Percentiles rank a stretch among this genome's conserved stretches.
Evolutionary conservation across 2,888 invertebrate species (phyloP).

Genomic region (Drosophila peninsularis): DNA sequence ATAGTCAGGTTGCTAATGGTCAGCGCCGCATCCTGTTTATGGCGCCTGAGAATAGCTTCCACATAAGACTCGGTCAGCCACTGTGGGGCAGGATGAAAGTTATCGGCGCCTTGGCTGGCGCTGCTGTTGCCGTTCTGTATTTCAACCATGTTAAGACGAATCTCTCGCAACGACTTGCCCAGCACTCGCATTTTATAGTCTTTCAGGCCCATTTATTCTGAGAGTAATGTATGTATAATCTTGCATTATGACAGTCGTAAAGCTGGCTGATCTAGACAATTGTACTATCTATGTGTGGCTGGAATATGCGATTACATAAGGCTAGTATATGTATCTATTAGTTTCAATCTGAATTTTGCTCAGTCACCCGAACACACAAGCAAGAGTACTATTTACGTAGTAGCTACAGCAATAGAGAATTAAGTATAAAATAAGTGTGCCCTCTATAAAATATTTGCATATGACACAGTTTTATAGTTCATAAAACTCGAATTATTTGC

Average conservation of each 20-base stretch:
- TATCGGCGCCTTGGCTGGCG: slow-evolving; percentile 15
- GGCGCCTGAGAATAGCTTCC: slow-evolving; percentile 59
- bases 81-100: slow-evolving; percentile 54
- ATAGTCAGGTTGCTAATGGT: slow-evolving; percentile 53
- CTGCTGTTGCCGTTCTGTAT: slow-evolving; percentile 19
- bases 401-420: slow-evolving; percentile 3
- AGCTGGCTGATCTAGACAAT: slow-evolving; percentile 29
- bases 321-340: not conserved
- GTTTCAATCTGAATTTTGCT: slow-evolving; percentile 1
- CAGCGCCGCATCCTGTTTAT: slow-evolving; percentile 63
- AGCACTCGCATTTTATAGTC: slow-evolving; percentile 48
- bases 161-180: slow-evolving; percentile 19
- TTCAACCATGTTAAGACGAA: slow-evolving; percentile 54
- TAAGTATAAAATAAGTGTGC: slow-evolving; percentile 12
- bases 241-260: slow-evolving; percentile 17
- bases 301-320: not conserved
- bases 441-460: slow-evolving; percentile 22
- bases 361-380: slow-evolving; percentile 29
- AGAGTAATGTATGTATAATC: slow-evolving; percentile 2
- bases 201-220: not conserved
- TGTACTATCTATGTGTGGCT: slow-evolving; percentile 23
- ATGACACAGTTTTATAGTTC: slow-evolving; percentile 20
- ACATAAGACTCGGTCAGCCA: slow-evolving; percentile 78
- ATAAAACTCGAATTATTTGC: slow-evolving; percentile 41
- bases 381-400: slow-evolving; percentile 6